Conservation (phyloP, 2,113 vertebrate genomes). For the Sinosuthora webbiana region DNA sequence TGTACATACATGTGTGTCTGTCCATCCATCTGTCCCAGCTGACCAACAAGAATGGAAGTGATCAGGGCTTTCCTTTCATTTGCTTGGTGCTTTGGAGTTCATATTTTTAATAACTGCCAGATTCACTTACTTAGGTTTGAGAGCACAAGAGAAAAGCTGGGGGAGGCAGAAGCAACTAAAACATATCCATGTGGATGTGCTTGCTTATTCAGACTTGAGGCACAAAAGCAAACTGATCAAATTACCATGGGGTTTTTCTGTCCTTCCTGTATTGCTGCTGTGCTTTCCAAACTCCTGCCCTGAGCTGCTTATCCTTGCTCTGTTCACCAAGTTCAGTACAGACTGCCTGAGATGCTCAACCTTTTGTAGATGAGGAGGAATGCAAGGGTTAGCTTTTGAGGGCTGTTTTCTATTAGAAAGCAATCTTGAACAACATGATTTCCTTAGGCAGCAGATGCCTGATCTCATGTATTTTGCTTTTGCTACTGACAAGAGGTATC, state of each 20-base stretch:
- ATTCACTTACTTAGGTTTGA: neutral
- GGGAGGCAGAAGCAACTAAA: neutral
- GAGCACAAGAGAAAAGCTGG: neutral
- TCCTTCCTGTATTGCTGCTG: neutral
- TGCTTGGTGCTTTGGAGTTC: neutral
- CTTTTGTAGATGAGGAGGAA: neutral
- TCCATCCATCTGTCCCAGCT: no score
- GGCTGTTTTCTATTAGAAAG: neutral
- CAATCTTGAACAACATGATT: neutral
- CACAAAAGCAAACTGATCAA: neutral
- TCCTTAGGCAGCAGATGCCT: neutral
- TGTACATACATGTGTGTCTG: no score
- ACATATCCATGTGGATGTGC: neutral
- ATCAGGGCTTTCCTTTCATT: neutral
- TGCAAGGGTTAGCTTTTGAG: neutral
- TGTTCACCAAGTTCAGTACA: fast-evolving
- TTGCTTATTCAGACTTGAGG: neutral
- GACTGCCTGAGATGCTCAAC: neutral
- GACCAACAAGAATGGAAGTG: no score
- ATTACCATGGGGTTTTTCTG: neutral
- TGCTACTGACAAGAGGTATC: neutral
- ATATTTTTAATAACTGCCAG: neutral
- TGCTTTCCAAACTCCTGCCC: neutral
- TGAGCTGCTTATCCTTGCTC: neutral
- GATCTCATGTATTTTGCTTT: neutral